A percentile compares a stretch with the other conserved stretches of the same genome.
Conservation (phyloP, 2,888 invertebrate species). For the Melinaea marsaeus region DNA sequence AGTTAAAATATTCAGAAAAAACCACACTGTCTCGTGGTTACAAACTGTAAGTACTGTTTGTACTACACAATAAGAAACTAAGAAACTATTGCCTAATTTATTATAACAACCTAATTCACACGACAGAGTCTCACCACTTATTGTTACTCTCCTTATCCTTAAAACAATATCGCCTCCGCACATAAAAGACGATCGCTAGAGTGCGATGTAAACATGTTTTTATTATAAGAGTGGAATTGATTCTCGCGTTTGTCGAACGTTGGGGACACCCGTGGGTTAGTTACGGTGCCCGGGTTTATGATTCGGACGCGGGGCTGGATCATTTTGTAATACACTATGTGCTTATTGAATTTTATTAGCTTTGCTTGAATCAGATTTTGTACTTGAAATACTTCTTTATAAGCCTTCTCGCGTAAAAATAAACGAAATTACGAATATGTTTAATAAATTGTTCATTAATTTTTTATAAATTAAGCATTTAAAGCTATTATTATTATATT, state of each 20-base stretch:
- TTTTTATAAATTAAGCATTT: background rate
- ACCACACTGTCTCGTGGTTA: no score
- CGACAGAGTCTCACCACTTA: no score
- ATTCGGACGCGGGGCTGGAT: constrained; percentile 3
- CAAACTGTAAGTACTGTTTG: no score
- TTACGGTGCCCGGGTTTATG: constrained; percentile 15
- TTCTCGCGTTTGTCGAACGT: constrained; percentile 14
- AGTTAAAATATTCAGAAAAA: no score
- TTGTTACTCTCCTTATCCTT: background rate
- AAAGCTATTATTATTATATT: no score
- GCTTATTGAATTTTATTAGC: constrained; percentile 3
- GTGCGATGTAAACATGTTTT: constrained; percentile 7
- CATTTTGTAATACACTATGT: constrained; percentile 4
- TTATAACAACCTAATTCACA: no score
- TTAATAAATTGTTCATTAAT: background rate
- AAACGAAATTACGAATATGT: background rate
- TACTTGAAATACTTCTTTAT: background rate
- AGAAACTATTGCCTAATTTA: no score
- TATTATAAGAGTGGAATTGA: constrained; percentile 12
- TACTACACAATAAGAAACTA: no score
- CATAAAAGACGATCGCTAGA: background rate
- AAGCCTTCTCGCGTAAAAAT: background rate
- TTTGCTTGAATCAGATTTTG: constrained; percentile 1
- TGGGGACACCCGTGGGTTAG: constrained; percentile 7
- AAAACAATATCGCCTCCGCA: background rate